Base-by-base conservation (phyloP, 2,797 vertebrate species). In the Jordanella pulchra region DNA sequence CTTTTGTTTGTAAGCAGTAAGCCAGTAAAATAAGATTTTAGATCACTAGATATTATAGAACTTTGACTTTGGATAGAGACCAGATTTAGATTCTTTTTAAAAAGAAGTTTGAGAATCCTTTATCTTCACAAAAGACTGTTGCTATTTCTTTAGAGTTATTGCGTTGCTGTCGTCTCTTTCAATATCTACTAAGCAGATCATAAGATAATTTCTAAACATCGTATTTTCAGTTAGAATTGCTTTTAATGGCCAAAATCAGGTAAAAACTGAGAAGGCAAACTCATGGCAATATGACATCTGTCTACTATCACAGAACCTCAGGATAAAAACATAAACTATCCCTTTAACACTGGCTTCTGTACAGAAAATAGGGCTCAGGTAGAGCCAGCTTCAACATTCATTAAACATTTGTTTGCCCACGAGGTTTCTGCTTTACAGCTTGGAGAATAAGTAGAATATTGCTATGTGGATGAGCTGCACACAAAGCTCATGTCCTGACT, bases 331-430 rank as follows among this genome's bases (percentile, higher is more conserved):
- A 23, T 23, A 44, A 64, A 44, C 35, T 44, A 7, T 64, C 60
- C 23, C 60, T 64, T 69, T 69, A 55, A 56, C 61, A n/a, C 70
- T 48, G 28, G 51, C 69, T 39, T 64, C 9, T 44, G 35, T 67
- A 67, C 79, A 76, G 68, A 71, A 58, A 58, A 55, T 56, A 48
- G 51, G 39, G 67, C 55, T 81, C 71, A 66, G 76, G 66, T 63
- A 68, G 79, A 86, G 77, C 84, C 76, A 71, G 75, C 73, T 79
- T 69, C 69, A 82, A 92, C 89, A 91, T 90, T 91, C 89, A 86
- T 79, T 60, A 53, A 71, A 84, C 69, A 56, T 78, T 77, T 80
- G 67, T 64, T 71, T 55, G 66, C 66, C 65, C 51, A 3, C 1
- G 17, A 73, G 67, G 73, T 68, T 56, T 83, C 81, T 55, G 76